Percentiles rank a stretch among this genome's conserved stretches.
phyloP scores from a whole-genome alignment of 2,888 invertebrate genomes.

The Diplolepis rosae region DNA sequence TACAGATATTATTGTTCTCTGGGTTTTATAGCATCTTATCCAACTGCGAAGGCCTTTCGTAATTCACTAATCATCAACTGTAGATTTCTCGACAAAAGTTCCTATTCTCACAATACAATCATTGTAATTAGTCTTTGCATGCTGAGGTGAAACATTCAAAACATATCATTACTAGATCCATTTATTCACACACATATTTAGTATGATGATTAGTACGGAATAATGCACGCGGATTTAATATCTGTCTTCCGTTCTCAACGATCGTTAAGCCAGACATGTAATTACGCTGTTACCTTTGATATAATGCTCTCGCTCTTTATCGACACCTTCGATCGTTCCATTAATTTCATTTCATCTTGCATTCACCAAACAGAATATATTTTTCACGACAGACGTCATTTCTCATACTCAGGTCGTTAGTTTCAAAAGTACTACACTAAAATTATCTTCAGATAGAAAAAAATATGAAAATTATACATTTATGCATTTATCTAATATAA shows the following conservation, averaged over 20 bases:
- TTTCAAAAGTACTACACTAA: no score
- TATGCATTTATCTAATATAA: no score
- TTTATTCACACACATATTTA: conserved; percentile 10
- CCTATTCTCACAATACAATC: neutral
- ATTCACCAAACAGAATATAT: neutral
- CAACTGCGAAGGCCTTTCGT: neutral
- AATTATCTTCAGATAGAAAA: no score
- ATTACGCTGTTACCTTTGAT: conserved; percentile 9
- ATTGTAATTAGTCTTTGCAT: neutral
- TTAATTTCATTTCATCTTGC: neutral
- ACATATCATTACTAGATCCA: conserved; percentile 4
- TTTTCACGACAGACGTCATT: neutral
- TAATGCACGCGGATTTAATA: conserved; percentile 16
- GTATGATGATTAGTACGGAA: conserved; percentile 2
- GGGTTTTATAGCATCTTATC: neutral
- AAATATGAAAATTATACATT: no score
- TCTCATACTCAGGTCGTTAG: neutral
- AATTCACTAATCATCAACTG: neutral
- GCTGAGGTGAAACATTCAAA: neutral
- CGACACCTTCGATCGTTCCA: neutral
- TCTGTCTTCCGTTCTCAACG: conserved; percentile 11
- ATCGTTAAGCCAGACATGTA: conserved; percentile 17
- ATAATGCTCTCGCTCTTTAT: neutral
- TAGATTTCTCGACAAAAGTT: conserved; percentile 3
- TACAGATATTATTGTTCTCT: conserved; percentile 13